These are phyloP conservation scores for Bos indicus DNA, from an alignment of 2,113 vertebrate species.

Conservation along the genomic window DNA sequence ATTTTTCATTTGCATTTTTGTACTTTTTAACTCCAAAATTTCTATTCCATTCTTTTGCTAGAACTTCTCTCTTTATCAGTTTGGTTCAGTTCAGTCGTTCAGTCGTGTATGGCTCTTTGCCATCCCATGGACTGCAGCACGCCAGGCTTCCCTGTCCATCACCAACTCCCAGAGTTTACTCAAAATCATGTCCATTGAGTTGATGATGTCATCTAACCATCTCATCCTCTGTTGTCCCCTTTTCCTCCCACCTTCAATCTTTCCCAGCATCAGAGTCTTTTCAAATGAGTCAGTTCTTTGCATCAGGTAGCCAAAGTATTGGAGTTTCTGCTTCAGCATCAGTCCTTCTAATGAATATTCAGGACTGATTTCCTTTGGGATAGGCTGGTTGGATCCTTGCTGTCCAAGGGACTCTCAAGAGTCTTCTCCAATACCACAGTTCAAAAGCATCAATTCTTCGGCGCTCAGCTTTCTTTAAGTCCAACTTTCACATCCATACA, in stretches of 20 bases:
- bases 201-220: neutral
- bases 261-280: neutral
- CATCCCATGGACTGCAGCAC: neutral
- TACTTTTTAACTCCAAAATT: neutral
- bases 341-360: neutral
- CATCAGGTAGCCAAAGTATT: neutral
- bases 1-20: neutral
- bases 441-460: neutral
- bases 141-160: neutral
- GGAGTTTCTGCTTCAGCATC: neutral
- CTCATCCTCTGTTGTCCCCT: neutral
- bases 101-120: neutral
- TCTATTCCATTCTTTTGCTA: neutral
- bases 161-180: neutral
- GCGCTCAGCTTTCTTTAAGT: neutral
- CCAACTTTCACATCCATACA: neutral
- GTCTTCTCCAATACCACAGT: neutral
- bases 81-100: neutral
- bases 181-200: neutral
- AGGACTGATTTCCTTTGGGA: neutral
- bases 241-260: neutral
- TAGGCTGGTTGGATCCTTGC: neutral
- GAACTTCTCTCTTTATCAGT: neutral
- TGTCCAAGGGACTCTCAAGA: neutral
- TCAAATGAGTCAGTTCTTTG: neutral